These are phyloP conservation scores for Artibeus jamaicensis DNA, from an alignment of 2,797 vertebrate species.

Conservation along the genomic window DNA sequence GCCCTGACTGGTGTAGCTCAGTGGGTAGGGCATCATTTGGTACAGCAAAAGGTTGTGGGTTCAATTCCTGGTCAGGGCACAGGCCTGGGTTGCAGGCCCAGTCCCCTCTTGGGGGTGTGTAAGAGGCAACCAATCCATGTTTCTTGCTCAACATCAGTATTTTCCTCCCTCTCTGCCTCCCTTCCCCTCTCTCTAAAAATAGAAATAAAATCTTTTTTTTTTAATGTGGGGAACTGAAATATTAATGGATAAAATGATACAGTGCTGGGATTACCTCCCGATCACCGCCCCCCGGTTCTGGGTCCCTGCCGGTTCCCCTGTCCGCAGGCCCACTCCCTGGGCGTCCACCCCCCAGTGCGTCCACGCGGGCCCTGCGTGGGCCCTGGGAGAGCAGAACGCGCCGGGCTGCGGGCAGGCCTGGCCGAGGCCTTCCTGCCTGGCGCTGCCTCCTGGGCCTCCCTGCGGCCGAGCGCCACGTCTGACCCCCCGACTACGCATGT, in stretches of 20 bases:
- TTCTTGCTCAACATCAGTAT: background rate
- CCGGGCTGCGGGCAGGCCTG: background rate
- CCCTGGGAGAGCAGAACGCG: background rate
- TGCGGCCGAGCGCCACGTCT: background rate
- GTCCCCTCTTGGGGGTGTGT: background rate
- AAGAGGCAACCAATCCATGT: background rate
- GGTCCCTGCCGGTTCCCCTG: background rate
- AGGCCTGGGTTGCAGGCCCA: background rate
- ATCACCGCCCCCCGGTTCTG: background rate
- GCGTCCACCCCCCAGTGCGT: rapidly evolving
- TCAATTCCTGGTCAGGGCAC: background rate
- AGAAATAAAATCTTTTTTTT: background rate
- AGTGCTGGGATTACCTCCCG: background rate
- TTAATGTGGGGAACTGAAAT: background rate
- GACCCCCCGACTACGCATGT: background rate
- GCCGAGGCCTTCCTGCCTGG: background rate
- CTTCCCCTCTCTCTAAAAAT: background rate
- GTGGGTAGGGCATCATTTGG: background rate
- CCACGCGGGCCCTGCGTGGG: background rate
- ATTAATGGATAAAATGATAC: background rate
- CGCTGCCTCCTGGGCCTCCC: background rate
- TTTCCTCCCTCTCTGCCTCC: background rate
- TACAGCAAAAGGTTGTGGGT: background rate
- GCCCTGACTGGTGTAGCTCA: background rate
- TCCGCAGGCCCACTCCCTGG: background rate